A percentile compares a stretch with the other conserved stretches of the same genome.
Conservation (phyloP, 2,888 invertebrate genomes). For the Tetheella fluctuosa region DNA sequence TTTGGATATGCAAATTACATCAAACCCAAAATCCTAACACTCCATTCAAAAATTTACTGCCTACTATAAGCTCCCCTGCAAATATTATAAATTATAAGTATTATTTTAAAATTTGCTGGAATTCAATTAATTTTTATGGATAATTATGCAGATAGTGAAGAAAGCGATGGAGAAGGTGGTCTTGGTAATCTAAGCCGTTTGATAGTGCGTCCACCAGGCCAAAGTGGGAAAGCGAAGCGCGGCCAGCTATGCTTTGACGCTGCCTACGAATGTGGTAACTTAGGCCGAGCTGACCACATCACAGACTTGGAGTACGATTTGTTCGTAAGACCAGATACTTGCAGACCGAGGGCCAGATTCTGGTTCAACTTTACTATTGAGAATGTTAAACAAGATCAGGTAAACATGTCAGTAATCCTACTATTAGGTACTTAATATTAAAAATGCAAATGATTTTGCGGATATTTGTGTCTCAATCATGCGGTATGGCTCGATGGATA, state of each 20-base stretch:
- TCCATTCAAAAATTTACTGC: not conserved
- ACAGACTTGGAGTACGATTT: constrained; percentile 98
- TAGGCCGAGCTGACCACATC: constrained; percentile 97
- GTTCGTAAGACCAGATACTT: constrained; percentile 97
- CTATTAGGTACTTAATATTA: too few species aligned
- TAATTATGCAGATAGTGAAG: constrained; percentile 89
- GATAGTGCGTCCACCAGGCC: constrained; percentile 94
- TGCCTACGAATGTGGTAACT: constrained; percentile 97
- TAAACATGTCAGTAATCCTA: constrained; percentile 46
- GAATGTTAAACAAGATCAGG: constrained; percentile 96
- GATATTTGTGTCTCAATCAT: too few species aligned
- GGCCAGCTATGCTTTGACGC: constrained; percentile 99
- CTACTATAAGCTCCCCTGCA: too few species aligned
- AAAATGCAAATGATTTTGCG: too few species aligned
- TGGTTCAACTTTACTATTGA: constrained; percentile 99
- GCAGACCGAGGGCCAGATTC: constrained; percentile 95
- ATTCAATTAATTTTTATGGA: not conserved
- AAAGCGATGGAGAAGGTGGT: constrained; percentile 96
- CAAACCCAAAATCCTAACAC: not conserved
- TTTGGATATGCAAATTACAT: constrained; percentile 18
- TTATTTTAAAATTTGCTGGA: constrained; percentile 8
- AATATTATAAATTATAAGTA: too few species aligned
- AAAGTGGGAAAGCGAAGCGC: constrained; percentile 97
- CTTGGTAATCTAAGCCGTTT: constrained; percentile 95
- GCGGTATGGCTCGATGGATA: too few species aligned